Percentiles rank a stretch among this genome's conserved stretches.
Conservation (phyloP, 2,888 invertebrate species). For the Graphium colonna region DNA sequence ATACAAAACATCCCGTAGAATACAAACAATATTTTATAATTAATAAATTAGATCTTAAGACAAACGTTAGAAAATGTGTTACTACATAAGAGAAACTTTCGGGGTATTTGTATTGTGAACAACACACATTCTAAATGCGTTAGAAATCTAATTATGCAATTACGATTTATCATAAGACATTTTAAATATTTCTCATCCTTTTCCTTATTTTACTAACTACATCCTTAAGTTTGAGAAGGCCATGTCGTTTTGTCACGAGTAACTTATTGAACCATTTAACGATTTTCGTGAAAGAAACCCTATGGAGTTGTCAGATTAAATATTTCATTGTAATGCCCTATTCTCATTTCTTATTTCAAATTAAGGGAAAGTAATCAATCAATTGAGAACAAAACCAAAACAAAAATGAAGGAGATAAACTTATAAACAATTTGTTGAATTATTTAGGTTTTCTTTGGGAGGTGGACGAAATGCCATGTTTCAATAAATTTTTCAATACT, state of each 20-base stretch:
- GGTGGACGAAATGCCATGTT: no score
- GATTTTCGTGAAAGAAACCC: not conserved
- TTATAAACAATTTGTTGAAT: no score
- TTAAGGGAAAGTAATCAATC: no score
- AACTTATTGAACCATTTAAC: slow-evolving; percentile 29
- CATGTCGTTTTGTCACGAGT: slow-evolving; percentile 43
- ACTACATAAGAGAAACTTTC: slow-evolving; percentile 34
- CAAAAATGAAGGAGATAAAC: no score
- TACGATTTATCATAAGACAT: slow-evolving; percentile 54
- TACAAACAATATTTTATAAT: slow-evolving; percentile 16
- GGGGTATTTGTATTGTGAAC: slow-evolving; percentile 35
- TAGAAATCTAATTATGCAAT: slow-evolving; percentile 20
- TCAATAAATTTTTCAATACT: no score
- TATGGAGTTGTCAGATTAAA: not conserved
- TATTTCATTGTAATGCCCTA: slow-evolving; percentile 5
- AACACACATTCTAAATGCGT: slow-evolving; percentile 32
- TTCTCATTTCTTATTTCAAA: not conserved
- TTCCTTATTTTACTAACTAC: slow-evolving; percentile 58
- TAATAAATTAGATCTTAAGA: slow-evolving; percentile 31
- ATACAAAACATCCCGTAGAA: slow-evolving; percentile 17
- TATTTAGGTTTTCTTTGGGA: no score
- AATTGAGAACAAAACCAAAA: no score
- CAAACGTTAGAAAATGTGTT: slow-evolving; percentile 25
- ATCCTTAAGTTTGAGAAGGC: slow-evolving; percentile 51
- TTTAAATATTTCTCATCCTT: slow-evolving; percentile 36